Evolutionary conservation across 2,888 invertebrate genomes (phyloP), one percentile per base, ranked within the genome.

Genomic region (Eubasilissa splendida): DNA sequence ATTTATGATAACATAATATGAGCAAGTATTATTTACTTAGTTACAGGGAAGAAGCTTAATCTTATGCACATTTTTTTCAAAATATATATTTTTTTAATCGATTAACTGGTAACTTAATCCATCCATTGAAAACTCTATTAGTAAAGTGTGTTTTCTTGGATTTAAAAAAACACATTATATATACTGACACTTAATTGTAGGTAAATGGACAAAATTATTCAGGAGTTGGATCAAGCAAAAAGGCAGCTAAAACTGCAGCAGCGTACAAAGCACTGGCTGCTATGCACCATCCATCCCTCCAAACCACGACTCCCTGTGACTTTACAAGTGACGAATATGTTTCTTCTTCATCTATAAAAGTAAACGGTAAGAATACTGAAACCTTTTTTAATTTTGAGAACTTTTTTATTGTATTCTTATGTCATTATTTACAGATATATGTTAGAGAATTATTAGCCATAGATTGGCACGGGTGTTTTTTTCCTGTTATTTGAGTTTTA

Each of bases 201-300:
- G 89, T 89, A 85, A 93, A 91, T 85, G 91, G 91, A n/a, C 90
- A 91, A 85, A 89, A 88, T 87, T 93, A 88, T 87, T 87, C 88
- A 84, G 92, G 92, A 52, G 87, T 79, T 10, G 92, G 92, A 42
- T 88, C 90, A 68, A 92, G 91, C 82, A 92, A 92, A 87, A 92
- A 92, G 85, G 87, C 90, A 58, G 92, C 92, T 7, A 90, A 91
- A 83, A 90, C 89, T 84, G 90, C 90, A 84, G 92, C 92, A 2
- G 92, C 92, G 9, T 90, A 90, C 4, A 84, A 83, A 76, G 84
- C 82, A 22, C 77, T 84, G 80, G 88, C 90, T 60, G 92, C 91
- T 8, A 85, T 92, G 75, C 89, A 91, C 53, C 76, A 71, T 2
- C 79, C 82, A 11, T 63, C 60, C 52, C 42, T 68, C 42, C 14